Evolutionary conservation across 2,113 vertebrate species (phyloP), one percentile per base, ranked within the genome.

Genomic region (Coturnix japonica): DNA sequence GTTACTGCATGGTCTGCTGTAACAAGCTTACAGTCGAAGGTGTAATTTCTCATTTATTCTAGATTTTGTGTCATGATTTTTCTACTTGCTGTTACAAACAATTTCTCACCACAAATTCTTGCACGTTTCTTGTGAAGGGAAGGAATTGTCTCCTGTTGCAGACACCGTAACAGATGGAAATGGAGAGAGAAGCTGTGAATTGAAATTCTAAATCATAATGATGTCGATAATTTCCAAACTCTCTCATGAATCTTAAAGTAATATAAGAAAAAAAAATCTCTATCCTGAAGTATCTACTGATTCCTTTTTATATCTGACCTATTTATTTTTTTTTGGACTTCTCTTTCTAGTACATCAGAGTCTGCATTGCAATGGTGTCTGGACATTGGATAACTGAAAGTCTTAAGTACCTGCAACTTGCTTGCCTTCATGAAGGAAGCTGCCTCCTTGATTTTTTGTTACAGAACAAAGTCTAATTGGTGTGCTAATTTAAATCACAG

Each of bases 251-350:
- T 71, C 78, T 85, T 59, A 30, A 83, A 94, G 33, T 25, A 46
- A 39, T 66, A 1, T 18, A 84, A 84, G 57, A 2, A n/a, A 39
- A 82, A 80, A 67, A 20, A 20, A n/a, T 33, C 66, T 75, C 28
- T 30, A 18, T 72, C 43, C 18, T 12, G 74, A 79, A 85, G 53
- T 92, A 70, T 60, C 23, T 71, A 28, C 37, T 66, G 26, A 9
- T 60, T 95, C 92, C 84, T 91, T 95, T 95, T 95, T 95, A 91
- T 94, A 92, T 54, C 86, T 89, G 84, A 80, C 94, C 92, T 92
- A 35, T 85, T 95, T n/a, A n/a, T n/a, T 37, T 37, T 8, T 41
- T 93, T 82, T 85, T 73, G 2, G 43, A 77, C 14, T 87, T 91
- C 8, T 91, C 35, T 87, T 85, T 7, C 1, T 63, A 73, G 85